Percentiles rank a stretch among this genome's conserved stretches.
Conservation (phyloP, 2,888 invertebrate genomes). For the Serripes groenlandicus region DNA sequence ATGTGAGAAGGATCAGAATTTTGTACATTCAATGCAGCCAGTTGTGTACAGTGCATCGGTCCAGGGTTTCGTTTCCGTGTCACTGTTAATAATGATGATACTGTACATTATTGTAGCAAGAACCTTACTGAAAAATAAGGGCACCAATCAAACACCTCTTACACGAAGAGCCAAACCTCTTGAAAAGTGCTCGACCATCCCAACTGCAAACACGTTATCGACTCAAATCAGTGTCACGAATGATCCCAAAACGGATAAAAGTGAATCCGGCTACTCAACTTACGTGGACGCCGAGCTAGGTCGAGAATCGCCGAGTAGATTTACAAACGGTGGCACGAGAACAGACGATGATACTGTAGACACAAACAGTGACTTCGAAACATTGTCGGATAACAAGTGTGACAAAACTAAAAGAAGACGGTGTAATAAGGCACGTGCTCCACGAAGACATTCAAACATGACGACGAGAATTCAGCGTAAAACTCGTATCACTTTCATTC, state of each 20-base stretch:
- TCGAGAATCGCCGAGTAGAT: not conserved
- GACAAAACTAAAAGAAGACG: not conserved
- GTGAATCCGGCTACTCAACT: conserved; percentile 27
- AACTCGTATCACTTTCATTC: conserved; percentile 53
- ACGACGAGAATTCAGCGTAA: conserved; percentile 32
- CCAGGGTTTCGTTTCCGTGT: not conserved
- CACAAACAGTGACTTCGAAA: conserved; percentile 11
- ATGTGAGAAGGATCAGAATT: conserved; percentile 39
- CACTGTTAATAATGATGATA: conserved; percentile 24
- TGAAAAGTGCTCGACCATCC: not conserved
- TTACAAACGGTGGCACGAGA: conserved; percentile 3
- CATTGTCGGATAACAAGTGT: not conserved
- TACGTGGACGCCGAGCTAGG: not conserved
- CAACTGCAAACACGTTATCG: not conserved
- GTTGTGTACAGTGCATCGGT: conserved; percentile 8
- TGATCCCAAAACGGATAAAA: conserved; percentile 15
- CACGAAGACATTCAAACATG: not conserved
- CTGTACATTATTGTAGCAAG: conserved; percentile 28
- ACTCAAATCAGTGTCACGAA: not conserved
- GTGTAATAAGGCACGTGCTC: not conserved
- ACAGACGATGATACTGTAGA: conserved; percentile 1
- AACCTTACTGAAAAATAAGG: not conserved
- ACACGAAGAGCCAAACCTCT: too few species aligned
- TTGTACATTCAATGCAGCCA: conserved; percentile 5
- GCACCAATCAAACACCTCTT: too few species aligned